phyloP scores from a whole-genome alignment of 2,888 invertebrate species.

The Drosophila emarginata region DNA sequence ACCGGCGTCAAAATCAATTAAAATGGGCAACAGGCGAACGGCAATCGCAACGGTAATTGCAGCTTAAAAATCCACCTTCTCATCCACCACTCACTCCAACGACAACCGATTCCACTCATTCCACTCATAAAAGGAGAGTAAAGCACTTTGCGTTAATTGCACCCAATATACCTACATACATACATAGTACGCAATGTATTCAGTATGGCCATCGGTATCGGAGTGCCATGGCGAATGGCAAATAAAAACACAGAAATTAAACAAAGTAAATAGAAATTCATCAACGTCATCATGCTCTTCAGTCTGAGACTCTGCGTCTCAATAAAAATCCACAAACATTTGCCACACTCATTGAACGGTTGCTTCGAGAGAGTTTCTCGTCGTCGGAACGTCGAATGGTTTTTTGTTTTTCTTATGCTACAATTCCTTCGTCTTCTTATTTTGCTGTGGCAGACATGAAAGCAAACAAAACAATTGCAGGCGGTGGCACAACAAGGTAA shows the following conservation, averaged over 20 bases:
- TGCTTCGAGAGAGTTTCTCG: not conserved
- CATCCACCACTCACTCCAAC: not conserved
- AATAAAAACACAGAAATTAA: slow-evolving; percentile 76
- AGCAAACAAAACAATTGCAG: slow-evolving; percentile 70
- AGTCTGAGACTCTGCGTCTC: slow-evolving; percentile 34
- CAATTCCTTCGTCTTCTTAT: slow-evolving; percentile 37
- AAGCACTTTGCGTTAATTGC: slow-evolving; percentile 77
- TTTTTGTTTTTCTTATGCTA: slow-evolving; percentile 62
- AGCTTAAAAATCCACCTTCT: slow-evolving; percentile 53
- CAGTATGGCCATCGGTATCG: slow-evolving; percentile 23
- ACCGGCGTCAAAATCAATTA: slow-evolving; percentile 80
- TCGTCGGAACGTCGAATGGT: slow-evolving; percentile 37
- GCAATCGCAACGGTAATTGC: slow-evolving; percentile 78
- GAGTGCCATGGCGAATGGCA: slow-evolving; percentile 72
- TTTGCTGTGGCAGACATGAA: slow-evolving; percentile 59
- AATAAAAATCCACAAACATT: slow-evolving; percentile 75
- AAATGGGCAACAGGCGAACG: slow-evolving; percentile 72
- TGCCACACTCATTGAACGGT: slow-evolving; percentile 21
- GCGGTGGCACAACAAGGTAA: slow-evolving; percentile 15
- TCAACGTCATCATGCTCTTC: slow-evolving; percentile 66
- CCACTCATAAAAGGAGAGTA: slow-evolving; percentile 53
- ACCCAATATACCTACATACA: slow-evolving; percentile 53
- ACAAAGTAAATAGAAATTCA: slow-evolving; percentile 79
- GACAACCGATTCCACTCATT: not conserved
- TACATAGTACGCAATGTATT: slow-evolving; percentile 6